Conservation (phyloP, 2,888 invertebrate genomes). For the Melieria omissa region DNA sequence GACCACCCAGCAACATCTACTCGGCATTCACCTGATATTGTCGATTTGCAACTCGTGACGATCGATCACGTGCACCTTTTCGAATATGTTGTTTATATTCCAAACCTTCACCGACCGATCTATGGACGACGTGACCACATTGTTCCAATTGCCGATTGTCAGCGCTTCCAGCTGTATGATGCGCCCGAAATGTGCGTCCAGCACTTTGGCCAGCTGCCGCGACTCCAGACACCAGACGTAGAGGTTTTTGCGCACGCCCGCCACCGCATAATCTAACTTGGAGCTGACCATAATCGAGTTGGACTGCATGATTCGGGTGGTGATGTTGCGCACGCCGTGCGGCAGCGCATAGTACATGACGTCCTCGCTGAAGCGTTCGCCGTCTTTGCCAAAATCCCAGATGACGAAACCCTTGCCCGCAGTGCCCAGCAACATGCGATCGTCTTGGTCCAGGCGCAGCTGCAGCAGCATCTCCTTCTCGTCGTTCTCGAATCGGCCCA, state of each 20-base stretch:
- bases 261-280: constrained; percentile 90
- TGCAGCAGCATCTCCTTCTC: constrained; percentile 82
- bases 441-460: constrained; percentile 84
- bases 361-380: constrained; percentile 66
- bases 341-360: constrained; percentile 79
- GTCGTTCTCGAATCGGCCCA: constrained; percentile 77
- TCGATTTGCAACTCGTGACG: constrained; percentile 96
- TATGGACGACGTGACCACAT: constrained; percentile 95
- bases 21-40: constrained; percentile 77
- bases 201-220: constrained; percentile 84
- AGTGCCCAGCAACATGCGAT: constrained; percentile 83
- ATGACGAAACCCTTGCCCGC: constrained; percentile 86
- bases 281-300: constrained; percentile 94
- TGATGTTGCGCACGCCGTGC: constrained; percentile 92
- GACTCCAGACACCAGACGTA: constrained; percentile 93
- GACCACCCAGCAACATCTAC: background rate
- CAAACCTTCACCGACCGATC: constrained; percentile 95
- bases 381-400: constrained; percentile 76
- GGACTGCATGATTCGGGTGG: constrained; percentile 88
- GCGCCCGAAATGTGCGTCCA: constrained; percentile 97
- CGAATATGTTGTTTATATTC: constrained; percentile 99
- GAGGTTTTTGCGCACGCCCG: constrained; percentile 93
- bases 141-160: constrained; percentile 90
- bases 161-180: constrained; percentile 92
- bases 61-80: constrained; percentile 95